Base-by-base conservation (phyloP, 2,888 invertebrate genomes). In the Synanthedon vespiformis region DNA sequence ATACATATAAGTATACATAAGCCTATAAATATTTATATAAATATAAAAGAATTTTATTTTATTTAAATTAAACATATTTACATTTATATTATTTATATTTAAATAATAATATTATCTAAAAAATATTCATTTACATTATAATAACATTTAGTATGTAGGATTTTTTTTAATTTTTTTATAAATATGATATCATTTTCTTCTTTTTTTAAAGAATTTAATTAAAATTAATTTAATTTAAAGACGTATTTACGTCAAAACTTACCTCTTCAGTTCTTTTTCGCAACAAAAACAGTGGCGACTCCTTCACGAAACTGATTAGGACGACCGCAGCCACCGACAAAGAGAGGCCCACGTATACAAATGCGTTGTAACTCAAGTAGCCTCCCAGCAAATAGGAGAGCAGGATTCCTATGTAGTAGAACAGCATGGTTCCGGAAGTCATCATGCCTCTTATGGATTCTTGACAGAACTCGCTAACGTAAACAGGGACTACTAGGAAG, bases 361-460 rank as follows among this genome's bases (percentile, higher is more conserved):
- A 75, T 0, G 55, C 51, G 12, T 70, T 40, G 51, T 83, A 85
- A 2, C 65, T 57, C 49, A 81, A 49, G 4, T 59, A 63, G 0
- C 80, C 80, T 2, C 83, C 82, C 3, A 80, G 50, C 0, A 77
- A 41, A 53, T 82, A 82, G 0, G 81, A 77, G 0, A 77, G n/a
- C 12, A 83, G 60, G 61, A 74, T 67, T 0, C 85, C 85, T 0
- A 80, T 40, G 0, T 67, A 68, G 40, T 71, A 74, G 58, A 78
- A 77, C 8, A 75, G 64, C 54, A 79, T 65, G 0, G 70, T 56
- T 0, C 69, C 65, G 1, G 82, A 67, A 1, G 75, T 73, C 71
- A 85, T 66, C 2, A 67, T 63, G 0, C 83, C 85, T 22, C 84
- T 61, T 16, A 84, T 72, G 2, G 74, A 76, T 50, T 82, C 76